Evolutionary conservation across 2,797 vertebrate species (phyloP).

Genomic region (Ctenochaetus hawaiiensis): DNA sequence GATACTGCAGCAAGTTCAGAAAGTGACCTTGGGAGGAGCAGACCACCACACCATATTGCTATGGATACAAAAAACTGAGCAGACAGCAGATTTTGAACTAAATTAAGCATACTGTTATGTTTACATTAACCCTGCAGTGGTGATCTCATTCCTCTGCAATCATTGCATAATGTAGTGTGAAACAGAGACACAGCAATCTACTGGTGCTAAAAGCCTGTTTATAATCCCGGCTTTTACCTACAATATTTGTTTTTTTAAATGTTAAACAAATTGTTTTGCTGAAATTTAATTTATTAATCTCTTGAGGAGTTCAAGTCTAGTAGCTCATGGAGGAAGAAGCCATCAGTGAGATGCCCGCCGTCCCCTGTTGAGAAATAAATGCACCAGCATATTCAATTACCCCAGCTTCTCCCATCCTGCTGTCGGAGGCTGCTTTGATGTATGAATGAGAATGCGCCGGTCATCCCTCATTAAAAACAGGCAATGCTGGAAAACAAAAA

Average conservation of each 20-base stretch:
- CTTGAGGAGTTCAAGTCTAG: constrained; percentile 41
- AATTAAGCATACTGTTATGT: constrained; percentile 32
- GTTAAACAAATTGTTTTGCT: constrained; percentile 46
- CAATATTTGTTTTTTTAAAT: constrained; percentile 52
- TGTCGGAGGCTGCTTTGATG: constrained; percentile 69
- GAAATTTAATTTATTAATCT: constrained; percentile 51
- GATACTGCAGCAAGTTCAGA: constrained; percentile 45
- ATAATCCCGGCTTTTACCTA: constrained; percentile 1
- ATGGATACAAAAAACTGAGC: constrained; percentile 24
- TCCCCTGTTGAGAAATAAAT: constrained; percentile 77
- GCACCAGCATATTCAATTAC: constrained; percentile 77
- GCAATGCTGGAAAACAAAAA: constrained; percentile 78
- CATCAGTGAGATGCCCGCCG: constrained; percentile 39
- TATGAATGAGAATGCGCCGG: constrained; percentile 66
- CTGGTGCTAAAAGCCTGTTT: constrained; percentile 5
- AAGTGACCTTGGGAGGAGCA: constrained; percentile 65
- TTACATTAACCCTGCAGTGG: constrained; percentile 18
- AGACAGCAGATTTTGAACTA: constrained; percentile 34
- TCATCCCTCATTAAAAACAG: constrained; percentile 81
- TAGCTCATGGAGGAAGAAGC: constrained; percentile 34
- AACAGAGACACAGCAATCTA: background rate
- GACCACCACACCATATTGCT: constrained; percentile 19
- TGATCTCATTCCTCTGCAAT: background rate
- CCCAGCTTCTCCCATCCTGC: constrained; percentile 52
- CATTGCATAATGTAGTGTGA: constrained; percentile 13